Base-by-base conservation (phyloP, 1,140 invertebrate genomes). In the Bombus turneri region DNA sequence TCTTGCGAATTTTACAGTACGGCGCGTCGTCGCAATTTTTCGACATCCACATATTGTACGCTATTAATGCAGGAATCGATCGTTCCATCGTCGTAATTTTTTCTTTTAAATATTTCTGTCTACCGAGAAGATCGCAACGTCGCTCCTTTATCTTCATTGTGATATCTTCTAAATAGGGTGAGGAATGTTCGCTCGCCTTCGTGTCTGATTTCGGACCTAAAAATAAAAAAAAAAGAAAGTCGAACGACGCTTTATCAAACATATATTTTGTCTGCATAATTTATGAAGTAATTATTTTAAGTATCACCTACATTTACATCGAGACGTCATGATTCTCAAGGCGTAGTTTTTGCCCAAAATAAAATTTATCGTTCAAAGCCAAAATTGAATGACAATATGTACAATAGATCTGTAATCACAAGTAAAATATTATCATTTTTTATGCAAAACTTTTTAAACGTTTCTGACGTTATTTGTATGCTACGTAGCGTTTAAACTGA, bases 1-100 rank as follows among this genome's bases (percentile, higher is more conserved):
- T 87, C 34, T 93, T 71, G 28, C 91, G 80, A n/a, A 94, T 85
- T 83, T 91, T 94, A 57, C 90, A 88, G 39, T 91, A 76, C 2
- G 93, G 88, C 4, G 90, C n/a, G 53, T 93, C 87, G 0, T 86
- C 69, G 59, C 88, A 89, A 8, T 85, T 86, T 0, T 72, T 57
- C 0, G 88, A 41, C 41, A 83, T 89, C 81, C 88, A 89, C 82
- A 94, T 87, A 25, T 91, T 92, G 22, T 85, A 90, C 0, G 94
- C 92, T 64, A 95, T 91, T 31, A 95, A 39, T 3, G 93, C 92
- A 8, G 94, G 94, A 6, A 95, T 90, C 9, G 92, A 93, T 47
- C 92, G 91, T 88, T 95, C 94, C 90, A 95, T 92, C 57, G 89
- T 92, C 0, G 85, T 59, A 18, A 94, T 85, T 79, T 94, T 95